Evolutionary conservation across 2,797 vertebrate genomes (phyloP).

Genomic region (Hemibagrus guttatus): DNA sequence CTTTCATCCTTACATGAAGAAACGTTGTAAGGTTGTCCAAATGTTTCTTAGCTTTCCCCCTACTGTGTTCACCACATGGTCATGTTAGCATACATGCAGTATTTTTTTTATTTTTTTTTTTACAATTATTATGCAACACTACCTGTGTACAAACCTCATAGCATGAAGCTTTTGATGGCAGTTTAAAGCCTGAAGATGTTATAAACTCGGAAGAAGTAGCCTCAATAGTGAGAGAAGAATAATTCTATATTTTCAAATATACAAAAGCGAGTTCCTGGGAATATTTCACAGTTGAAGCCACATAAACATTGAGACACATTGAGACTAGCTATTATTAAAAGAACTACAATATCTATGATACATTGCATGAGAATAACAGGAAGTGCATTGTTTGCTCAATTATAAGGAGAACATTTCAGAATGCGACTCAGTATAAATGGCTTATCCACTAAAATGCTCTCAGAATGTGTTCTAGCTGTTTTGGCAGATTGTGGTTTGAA

Average conservation of each 20-base stretch:
- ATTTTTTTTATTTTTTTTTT: background rate
- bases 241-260: background rate
- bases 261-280: background rate
- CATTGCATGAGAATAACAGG: background rate
- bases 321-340: slow-evolving; percentile 1
- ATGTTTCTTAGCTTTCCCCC: no score
- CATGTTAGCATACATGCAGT: background rate
- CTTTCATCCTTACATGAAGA: background rate
- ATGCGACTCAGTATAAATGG: background rate
- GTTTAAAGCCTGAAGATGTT: background rate
- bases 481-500: background rate
- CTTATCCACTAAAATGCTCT: slow-evolving; percentile 1
- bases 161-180: background rate
- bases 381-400: background rate
- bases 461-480: slow-evolving; percentile 9
- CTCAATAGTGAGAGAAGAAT: background rate
- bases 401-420: slow-evolving; percentile 17
- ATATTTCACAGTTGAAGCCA: background rate
- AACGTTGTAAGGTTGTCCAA: background rate
- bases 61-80: background rate
- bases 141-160: background rate
- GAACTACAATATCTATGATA: background rate
- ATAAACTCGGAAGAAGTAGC: background rate
- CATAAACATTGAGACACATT: background rate
- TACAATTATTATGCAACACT: background rate